Base-by-base conservation (phyloP, 2,797 vertebrate species). In the Poeciliopsis infans region DNA sequence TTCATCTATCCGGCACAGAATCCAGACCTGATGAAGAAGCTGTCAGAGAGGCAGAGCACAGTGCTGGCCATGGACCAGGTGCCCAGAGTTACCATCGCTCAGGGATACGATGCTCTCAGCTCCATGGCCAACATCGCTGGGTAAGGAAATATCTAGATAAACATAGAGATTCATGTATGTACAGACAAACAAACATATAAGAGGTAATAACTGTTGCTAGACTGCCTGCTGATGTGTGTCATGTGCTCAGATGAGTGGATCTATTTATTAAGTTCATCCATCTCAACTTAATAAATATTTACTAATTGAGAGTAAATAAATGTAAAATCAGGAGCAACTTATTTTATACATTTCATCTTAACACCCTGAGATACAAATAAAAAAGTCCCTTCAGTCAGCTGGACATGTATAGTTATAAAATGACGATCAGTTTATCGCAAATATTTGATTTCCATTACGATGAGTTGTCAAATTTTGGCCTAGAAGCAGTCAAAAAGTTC, bases 31-130 rank as follows among this genome's bases (percentile, higher is more conserved):
- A 94, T 95, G 93, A 81, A 79, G 59, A 95, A 91, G 83, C 91
- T 96, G 73, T 87, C 90, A 20, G 90, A 93, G 77, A 93, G 92
- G 80, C 91, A 95, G 89, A 90, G 92, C 88, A 95, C 86, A 0
- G 94, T 96, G 79, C 84, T 96, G 79, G 95, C 95, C 74, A 95
- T 95, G 95, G 96, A 96, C 83, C 94, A 96, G 91, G 96, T 96
- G 72, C 94, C 96, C 81, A 86, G 96, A 53, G 96, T 97, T 80
- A 96, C 96, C 75, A 96, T 97, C 39, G 96, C 96, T 5, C 96
- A 96, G 89, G 95, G 95, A 71, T 96, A 93, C 0, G 95, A 96
- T 68, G 95, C 94, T 0, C 93, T 96, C 78, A 96, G 95, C 91
- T 96, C 93, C 79, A 95, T 95, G 95, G 95, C 94, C 20, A 96